phyloP scores from a whole-genome alignment of 1,140 invertebrate species.

The Hydropsyche tenuis region DNA sequence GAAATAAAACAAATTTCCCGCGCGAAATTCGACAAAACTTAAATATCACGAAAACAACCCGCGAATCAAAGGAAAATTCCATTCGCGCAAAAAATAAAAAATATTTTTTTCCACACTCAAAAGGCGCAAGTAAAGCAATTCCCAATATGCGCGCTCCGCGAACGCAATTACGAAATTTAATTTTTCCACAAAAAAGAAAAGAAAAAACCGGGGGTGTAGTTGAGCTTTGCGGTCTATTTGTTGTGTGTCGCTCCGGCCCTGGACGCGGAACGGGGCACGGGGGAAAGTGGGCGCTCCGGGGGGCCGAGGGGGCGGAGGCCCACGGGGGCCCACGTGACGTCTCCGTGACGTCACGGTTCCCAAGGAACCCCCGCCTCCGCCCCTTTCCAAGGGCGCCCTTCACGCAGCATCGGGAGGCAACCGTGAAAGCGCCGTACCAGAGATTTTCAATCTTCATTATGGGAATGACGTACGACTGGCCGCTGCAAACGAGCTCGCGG shows the following conservation, averaged over 20 bases:
- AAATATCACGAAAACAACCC: too few relatives aligned
- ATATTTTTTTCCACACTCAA: not conserved
- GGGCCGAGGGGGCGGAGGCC: not conserved
- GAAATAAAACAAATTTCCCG: not conserved
- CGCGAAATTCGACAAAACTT: too few relatives aligned
- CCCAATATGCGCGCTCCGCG: not conserved
- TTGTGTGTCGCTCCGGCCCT: conserved; percentile 1
- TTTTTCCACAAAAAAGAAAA: conserved; percentile 15
- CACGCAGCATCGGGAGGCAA: conserved; percentile 20
- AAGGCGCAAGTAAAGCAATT: not conserved
- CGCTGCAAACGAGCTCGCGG: not conserved
- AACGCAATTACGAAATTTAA: conserved; percentile 20
- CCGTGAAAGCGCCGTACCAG: conserved; percentile 7
- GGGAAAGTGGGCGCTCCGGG: not conserved
- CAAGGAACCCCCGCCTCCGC: conserved; percentile 6
- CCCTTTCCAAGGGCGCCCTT: conserved; percentile 43
- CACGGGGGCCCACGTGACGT: conserved; percentile 15
- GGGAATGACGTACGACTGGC: conserved; percentile 1
- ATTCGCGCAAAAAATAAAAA: too few relatives aligned
- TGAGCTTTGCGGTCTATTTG: conserved; percentile 8
- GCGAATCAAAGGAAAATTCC: too few relatives aligned
- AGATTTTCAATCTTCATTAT: conserved; percentile 29
- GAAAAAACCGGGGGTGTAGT: not conserved
- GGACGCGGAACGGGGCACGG: too few relatives aligned
- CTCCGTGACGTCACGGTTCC: conserved; percentile 37